Conservation (phyloP, 2,888 invertebrate genomes). For the Drosophila lacicola region DNA sequence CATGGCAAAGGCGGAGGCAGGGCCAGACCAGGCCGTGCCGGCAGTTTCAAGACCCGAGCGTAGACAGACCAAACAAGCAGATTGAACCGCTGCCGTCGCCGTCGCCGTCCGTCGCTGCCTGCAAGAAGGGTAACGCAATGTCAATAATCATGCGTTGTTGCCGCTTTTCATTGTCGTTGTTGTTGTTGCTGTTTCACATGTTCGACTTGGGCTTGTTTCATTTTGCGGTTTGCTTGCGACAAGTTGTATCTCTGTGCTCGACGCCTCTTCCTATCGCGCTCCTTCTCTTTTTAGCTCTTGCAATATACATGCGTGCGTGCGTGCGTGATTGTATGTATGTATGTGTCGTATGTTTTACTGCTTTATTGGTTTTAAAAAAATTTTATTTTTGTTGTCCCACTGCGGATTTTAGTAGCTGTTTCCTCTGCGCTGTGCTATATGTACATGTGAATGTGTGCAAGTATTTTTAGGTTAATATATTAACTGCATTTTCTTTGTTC, state of each 20-base stretch:
- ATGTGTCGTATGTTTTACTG: conserved; percentile 33
- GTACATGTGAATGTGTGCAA: conserved; percentile 13
- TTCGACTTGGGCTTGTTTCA: conserved; percentile 70
- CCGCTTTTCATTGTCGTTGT: conserved; percentile 65
- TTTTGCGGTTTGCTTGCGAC: conserved; percentile 72
- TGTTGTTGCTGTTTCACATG: conserved; percentile 56
- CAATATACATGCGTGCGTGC: conserved; percentile 28
- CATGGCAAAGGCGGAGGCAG: conserved; percentile 11
- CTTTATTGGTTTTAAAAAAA: conserved; percentile 61
- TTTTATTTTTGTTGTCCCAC: conserved; percentile 64
- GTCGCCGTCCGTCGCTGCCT: conserved; percentile 30
- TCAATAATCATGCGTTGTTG: conserved; percentile 78
- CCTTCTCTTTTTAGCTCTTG: conserved; percentile 28
- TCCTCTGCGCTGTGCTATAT: conserved; percentile 26
- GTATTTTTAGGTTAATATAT: conserved; percentile 35
- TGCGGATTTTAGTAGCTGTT: conserved; percentile 55
- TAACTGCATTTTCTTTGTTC: conserved; percentile 57
- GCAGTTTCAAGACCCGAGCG: conserved; percentile 62
- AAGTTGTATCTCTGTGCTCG: conserved; percentile 58
- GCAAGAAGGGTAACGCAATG: conserved; percentile 74
- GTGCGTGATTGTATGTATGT: not conserved
- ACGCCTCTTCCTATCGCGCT: conserved; percentile 21
- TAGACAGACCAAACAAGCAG: conserved; percentile 61
- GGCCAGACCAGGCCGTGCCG: conserved; percentile 46
- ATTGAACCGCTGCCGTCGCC: conserved; percentile 53